Conservation (phyloP, 2,888 invertebrate species). For the Pterobdella sp. region DNA sequence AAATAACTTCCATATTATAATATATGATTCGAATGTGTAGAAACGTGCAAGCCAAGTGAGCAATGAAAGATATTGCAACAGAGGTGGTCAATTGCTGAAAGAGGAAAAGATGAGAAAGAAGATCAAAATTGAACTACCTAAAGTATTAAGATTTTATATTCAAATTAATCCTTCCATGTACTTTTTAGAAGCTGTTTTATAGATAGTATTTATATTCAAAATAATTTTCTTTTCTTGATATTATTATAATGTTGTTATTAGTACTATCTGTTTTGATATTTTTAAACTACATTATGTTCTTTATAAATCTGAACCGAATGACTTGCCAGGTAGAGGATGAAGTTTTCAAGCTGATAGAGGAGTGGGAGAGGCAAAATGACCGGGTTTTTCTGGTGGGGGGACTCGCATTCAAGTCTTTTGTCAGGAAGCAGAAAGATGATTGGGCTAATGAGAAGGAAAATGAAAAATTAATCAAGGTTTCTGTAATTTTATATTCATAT, state of each 20-base stretch:
- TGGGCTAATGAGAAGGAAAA: constrained; percentile 44
- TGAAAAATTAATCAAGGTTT: constrained; percentile 47
- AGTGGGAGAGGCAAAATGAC: constrained; percentile 45
- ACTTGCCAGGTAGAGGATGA: constrained; percentile 44
- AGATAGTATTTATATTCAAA: too few relatives aligned
- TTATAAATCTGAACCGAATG: too few relatives aligned
- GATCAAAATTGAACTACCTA: constrained; percentile 57
- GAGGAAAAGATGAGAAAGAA: constrained; percentile 81
- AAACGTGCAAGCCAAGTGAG: constrained; percentile 59
- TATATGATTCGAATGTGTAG: too few relatives aligned
- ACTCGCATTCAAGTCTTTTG: constrained; percentile 43
- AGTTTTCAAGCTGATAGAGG: constrained; percentile 42
- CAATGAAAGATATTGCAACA: constrained; percentile 70
- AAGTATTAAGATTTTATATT: too few relatives aligned
- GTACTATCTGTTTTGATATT: too few relatives aligned
- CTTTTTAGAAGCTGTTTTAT: not conserved
- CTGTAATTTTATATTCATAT: constrained; percentile 25
- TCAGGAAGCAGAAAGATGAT: constrained; percentile 43
- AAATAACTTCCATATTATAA: too few relatives aligned
- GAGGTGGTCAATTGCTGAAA: constrained; percentile 73
- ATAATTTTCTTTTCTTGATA: not conserved
- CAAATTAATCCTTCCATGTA: too few relatives aligned
- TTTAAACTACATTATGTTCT: not conserved
- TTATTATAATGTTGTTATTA: too few relatives aligned
- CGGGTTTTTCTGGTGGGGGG: constrained; percentile 45